Evolutionary conservation across 2,113 vertebrate species (phyloP).

Genomic region (Mustelus asterias): DNA sequence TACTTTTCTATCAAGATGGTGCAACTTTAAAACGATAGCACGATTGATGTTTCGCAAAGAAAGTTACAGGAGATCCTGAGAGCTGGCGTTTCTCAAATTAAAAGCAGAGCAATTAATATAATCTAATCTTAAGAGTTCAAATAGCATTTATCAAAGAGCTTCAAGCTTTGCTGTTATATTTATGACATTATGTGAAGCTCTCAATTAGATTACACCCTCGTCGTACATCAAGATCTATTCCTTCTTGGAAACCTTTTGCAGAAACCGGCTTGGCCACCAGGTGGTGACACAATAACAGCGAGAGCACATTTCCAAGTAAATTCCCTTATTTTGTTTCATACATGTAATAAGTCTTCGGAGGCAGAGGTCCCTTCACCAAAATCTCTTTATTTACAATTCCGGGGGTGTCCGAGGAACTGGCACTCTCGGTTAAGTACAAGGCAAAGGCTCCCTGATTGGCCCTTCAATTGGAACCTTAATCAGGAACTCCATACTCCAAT

Average conservation of each 20-base stretch:
- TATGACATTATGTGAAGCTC: neutral
- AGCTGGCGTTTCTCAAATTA: neutral
- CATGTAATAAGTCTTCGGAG: too few relatives aligned
- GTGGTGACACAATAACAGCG: neutral
- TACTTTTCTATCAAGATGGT: neutral
- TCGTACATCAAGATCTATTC: neutral
- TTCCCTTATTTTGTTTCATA: neutral
- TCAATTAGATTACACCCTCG: neutral
- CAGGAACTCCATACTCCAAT: too few relatives aligned
- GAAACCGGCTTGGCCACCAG: constrained; percentile 7
- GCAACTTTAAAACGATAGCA: neutral
- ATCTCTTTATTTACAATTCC: too few relatives aligned
- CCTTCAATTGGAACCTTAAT: too few relatives aligned
- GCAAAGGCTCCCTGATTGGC: too few relatives aligned
- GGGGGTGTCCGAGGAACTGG: too few relatives aligned
- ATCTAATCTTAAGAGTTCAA: neutral
- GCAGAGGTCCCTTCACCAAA: too few relatives aligned
- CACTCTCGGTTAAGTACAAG: too few relatives aligned
- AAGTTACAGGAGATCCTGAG: neutral
- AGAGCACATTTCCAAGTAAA: neutral
- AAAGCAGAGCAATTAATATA: neutral
- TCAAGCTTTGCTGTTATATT: constrained; percentile 1
- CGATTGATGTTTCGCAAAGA: neutral
- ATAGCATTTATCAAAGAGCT: neutral
- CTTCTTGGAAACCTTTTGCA: neutral